Evolutionary conservation across 2,888 invertebrate species (phyloP), one percentile per base, ranked within the genome.

Genomic region (Andrena flavipes): DNA sequence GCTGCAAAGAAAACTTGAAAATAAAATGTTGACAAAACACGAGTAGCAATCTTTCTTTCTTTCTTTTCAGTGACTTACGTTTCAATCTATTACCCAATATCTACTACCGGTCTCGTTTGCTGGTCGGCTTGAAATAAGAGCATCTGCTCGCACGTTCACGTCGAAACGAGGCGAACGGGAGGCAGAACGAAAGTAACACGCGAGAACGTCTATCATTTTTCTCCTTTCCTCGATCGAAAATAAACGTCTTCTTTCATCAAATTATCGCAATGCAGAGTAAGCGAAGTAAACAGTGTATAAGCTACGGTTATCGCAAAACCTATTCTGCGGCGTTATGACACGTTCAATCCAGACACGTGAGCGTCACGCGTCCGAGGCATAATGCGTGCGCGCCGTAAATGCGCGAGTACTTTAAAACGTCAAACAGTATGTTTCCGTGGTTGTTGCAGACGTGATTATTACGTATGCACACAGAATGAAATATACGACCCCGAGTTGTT

Each of bases 331-430:
- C 33, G n/a, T 20, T 48, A 51, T n/a, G 70, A 71, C 76, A 67
- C 59, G n/a, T 71, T 33, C 60, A 81, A 75, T 54, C 51, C 30
- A 68, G 16, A 79, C 82, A 82, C 82, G 82, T 81, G 82, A 75
- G 42, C 13, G 76, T 82, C 82, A 82, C 75, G 81, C 75, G 26
- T 71, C 42, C 23, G n/a, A 20, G 20, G 35, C 35, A 56, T 60
- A 77, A 80, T 48, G 59, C 29, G 63, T 54, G 48, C 54, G 65
- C 62, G 59, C 64, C 42, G 20, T 59, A 56, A 80, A 80, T 64
- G 48, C 65, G 54, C 80, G 48, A 59, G 69, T 60, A 80, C 75
- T 80, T 81, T 75, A 35, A 42, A 67, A 76, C 71, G 75, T 81
- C 80, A 68, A 72, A 30, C 6, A 35, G 56, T 67, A 73, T 8